Base-by-base conservation (phyloP, 2,888 invertebrate genomes). In the Xestia ashworthii region DNA sequence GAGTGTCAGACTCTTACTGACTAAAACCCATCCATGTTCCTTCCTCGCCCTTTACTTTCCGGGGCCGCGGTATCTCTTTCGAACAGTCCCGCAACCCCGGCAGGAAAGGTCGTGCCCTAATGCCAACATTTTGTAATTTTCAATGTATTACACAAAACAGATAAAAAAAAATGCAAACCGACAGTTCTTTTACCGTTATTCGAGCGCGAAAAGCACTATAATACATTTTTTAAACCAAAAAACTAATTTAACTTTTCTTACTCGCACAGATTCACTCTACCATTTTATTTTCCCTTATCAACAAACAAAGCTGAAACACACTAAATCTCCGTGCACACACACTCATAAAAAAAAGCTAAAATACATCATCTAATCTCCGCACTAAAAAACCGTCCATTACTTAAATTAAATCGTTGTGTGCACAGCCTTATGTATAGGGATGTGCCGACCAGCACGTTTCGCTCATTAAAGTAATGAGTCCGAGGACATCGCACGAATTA, bases 401-500 rank as follows among this genome's bases (percentile, higher is more conserved):
- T 74, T 72, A 83, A 83, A 86, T 84, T 25, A 80, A 81, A 86
- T 80, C 74, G 79, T 58, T 78, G 74, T 84, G 70, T 41, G 76
- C 78, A 71, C 76, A 78, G 82, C 85, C 81, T 83, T 85, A 84
- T 79, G 74, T 71, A 68, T 86, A 90, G 91, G 91, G 90, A 81
- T 90, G 90, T 72, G 86, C 74, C 85, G 79, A 71, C 89, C 87
- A 86, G 89, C 92, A 93, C 93, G 93, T 92, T 84, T 81, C 88
- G 44, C 93, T 94, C 94, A 94, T 95, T 95, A 95, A 92, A 91
- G 91, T 94, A 95, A 95, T 93, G 94, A 93, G 92, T 71, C 87
- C 81, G 90, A 88, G 92, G 92, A 92, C 94, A 92, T 83, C 86
- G 90, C 83, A 74, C 71, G 91, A 92, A 94, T 94, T 95, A 95